Conservation (phyloP, 1,140 invertebrate species). For the Drosophila busckii region DNA sequence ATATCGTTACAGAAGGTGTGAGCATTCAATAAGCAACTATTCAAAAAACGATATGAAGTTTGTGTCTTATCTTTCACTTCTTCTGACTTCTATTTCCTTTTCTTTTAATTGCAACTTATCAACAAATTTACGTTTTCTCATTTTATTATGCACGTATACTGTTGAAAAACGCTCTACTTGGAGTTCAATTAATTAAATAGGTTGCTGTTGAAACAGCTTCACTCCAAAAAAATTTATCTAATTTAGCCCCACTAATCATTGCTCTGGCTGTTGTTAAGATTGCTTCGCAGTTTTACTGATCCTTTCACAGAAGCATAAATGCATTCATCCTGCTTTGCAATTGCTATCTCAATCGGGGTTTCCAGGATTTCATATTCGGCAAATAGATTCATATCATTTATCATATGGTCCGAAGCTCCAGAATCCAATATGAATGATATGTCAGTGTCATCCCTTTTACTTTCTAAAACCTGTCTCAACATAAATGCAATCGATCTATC, state of each 20-base stretch:
- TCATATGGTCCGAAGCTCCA: constrained; percentile 68
- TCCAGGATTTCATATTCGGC: constrained; percentile 17
- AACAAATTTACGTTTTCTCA: too few relatives aligned
- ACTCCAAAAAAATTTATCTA: too few relatives aligned
- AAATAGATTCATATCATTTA: constrained; percentile 54
- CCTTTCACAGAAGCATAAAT: too few relatives aligned
- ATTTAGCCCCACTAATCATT: too few relatives aligned
- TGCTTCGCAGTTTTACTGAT: too few relatives aligned
- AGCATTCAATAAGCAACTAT: constrained; percentile 14
- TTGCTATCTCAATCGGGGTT: not conserved
- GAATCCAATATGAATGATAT: constrained; percentile 58
- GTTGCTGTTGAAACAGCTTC: too few relatives aligned
- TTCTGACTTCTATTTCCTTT: not conserved
- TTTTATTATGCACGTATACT: too few relatives aligned
- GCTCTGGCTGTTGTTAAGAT: too few relatives aligned
- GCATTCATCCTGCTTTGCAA: too few relatives aligned
- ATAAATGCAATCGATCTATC: constrained; percentile 25
- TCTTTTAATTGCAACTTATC: too few relatives aligned
- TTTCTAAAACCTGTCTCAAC: constrained; percentile 3
- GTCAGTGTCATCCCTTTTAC: not conserved
- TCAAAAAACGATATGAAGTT: constrained; percentile 5
- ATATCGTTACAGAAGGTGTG: constrained; percentile 13
- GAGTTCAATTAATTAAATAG: too few relatives aligned
- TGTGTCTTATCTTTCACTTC: constrained; percentile 17
- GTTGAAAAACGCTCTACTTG: too few relatives aligned